Percentiles rank a stretch among this genome's conserved stretches.
Evolutionary conservation across 2,797 vertebrate species (phyloP).

Genomic region (Anas bernieri): DNA sequence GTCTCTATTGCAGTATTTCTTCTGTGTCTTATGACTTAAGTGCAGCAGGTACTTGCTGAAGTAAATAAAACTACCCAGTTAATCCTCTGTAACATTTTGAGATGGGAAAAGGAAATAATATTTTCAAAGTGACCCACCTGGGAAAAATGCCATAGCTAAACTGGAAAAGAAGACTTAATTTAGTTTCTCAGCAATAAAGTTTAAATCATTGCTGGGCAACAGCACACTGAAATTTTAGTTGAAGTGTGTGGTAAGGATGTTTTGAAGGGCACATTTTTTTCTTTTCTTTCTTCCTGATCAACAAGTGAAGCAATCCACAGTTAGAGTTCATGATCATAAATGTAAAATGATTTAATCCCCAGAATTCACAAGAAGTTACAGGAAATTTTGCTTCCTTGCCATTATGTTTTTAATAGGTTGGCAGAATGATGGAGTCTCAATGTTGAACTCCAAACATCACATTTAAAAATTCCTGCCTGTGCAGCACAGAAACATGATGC

Average conservation of each 20-base stretch:
- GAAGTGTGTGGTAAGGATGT: neutral
- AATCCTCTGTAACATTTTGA: slow-evolving; percentile 41
- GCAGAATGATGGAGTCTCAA: neutral
- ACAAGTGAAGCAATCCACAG: neutral
- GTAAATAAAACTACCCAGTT: slow-evolving; percentile 57
- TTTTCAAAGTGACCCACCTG: slow-evolving; percentile 35
- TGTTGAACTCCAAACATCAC: neutral
- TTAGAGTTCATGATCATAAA: neutral
- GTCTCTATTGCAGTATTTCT: slow-evolving; percentile 37
- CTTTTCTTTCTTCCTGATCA: neutral
- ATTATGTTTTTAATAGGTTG: neutral
- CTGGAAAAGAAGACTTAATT: neutral
- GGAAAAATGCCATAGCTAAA: slow-evolving; percentile 32
- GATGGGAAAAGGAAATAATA: slow-evolving; percentile 23
- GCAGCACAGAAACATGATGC: neutral
- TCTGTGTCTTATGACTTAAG: slow-evolving; percentile 35
- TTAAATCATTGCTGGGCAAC: slow-evolving; percentile 27
- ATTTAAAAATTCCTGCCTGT: neutral
- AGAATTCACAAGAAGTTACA: neutral
- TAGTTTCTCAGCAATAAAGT: slow-evolving; percentile 34
- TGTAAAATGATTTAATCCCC: neutral
- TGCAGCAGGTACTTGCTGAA: slow-evolving; percentile 50
- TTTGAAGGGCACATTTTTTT: neutral
- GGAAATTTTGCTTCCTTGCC: neutral
- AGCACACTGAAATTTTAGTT: slow-evolving; percentile 1